Evolutionary conservation across 2,113 vertebrate genomes (phyloP), one percentile per base, ranked within the genome.

Genomic region (Dipodomys spectabilis): DNA sequence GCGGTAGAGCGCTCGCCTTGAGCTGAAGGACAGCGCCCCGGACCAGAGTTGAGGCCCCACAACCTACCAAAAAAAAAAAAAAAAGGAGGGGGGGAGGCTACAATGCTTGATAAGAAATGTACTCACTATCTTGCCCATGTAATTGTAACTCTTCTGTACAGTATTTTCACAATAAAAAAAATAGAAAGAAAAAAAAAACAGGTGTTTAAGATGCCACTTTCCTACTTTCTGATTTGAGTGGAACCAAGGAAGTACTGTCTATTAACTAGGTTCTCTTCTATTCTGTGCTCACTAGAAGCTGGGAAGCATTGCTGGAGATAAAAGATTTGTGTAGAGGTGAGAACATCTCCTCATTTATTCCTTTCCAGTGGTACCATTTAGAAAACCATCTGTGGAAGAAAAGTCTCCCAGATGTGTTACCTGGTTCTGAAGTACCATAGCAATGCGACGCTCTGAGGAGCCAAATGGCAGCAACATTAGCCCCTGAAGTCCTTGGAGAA

Each of bases 391-490:
- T 49, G 22, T 57, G 78, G 10, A 67, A 65, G 88, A 69, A 67
- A 73, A 85, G 39, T 18, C 32, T 85, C 74, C 75, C 16, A 49
- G 16, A 8, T 20, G 2, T 60, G 65, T 0, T 96, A 99, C 99
- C 99, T 99, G 99, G 95, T 99, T 99, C 98, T 99, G 99, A 97
- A 99, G 99, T 6, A 98, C 98, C 96, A 98, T 96, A 0, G 98
- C 86, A 2, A 99, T 98, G 0, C 97, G 94, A 12, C 97, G 68
- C 94, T 98, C 94, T 4, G 92, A 80, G 90, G 96, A 97, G 94
- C 98, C 97, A 0, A 98, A 97, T 3, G 98, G 94, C 44, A 96
- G 68, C 16, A 73, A 86, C 4, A 97, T 98, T 53, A 99, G 97
- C 82, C 98, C 98, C 96, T 98, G 98, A 72, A 99, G 98, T 91